Evolutionary conservation across 2,888 invertebrate genomes (phyloP).

Genomic region (Drosophila multiciliata): DNA sequence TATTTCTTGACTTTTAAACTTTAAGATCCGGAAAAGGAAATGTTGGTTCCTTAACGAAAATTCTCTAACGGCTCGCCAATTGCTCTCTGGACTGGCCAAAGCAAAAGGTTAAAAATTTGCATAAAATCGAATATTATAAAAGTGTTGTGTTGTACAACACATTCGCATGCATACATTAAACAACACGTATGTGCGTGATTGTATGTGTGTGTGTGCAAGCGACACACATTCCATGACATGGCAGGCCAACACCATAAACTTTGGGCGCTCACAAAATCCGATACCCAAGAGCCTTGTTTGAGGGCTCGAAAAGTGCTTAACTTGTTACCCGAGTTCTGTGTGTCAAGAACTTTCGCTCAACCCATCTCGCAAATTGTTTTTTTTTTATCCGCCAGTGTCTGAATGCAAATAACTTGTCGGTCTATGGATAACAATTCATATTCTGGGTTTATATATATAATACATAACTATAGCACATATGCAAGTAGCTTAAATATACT

Average conservation of each 20-base stretch:
- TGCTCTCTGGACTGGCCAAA: conserved; percentile 33
- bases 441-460: background rate
- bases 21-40: conserved; percentile 66
- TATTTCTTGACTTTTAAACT: conserved; percentile 70
- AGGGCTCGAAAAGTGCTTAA: conserved; percentile 37
- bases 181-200: conserved; percentile 2
- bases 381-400: background rate
- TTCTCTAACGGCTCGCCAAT: conserved; percentile 62
- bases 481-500: background rate
- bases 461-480: background rate
- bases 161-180: conserved; percentile 7
- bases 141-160: conserved; percentile 28
- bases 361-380: conserved; percentile 16
- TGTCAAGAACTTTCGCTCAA: conserved; percentile 43
- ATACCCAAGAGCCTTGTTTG: conserved; percentile 28
- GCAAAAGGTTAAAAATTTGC: conserved; percentile 73
- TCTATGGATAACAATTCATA: background rate
- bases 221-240: conserved; percentile 50
- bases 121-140: conserved; percentile 70
- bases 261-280: conserved; percentile 21
- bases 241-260: conserved; percentile 50
- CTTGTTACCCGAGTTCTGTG: conserved; percentile 33
- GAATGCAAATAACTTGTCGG: background rate
- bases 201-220: conserved; percentile 17
- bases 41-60: conserved; percentile 45